Evolutionary conservation across 2,888 invertebrate species (phyloP).

Genomic region (Diloba caeruleocephala): DNA sequence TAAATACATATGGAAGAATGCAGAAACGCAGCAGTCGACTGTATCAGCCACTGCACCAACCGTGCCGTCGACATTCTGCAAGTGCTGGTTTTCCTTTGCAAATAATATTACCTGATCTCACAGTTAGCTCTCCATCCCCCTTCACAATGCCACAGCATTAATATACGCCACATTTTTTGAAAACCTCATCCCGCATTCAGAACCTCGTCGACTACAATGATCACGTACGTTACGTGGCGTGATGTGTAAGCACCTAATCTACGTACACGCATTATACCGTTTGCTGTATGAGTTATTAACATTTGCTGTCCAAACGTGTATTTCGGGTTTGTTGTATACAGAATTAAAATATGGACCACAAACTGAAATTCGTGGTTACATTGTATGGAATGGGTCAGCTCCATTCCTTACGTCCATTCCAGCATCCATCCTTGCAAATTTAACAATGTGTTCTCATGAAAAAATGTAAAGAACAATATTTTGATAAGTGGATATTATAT

Average conservation of each 20-base stretch:
- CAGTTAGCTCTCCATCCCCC: background rate
- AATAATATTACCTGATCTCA: background rate
- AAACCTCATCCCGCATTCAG: conserved; percentile 7
- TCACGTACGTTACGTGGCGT: conserved; percentile 16
- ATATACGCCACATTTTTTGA: background rate
- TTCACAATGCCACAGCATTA: background rate
- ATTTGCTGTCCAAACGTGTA: conserved; percentile 16
- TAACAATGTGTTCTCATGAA: too few species aligned
- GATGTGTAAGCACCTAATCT: conserved; percentile 7
- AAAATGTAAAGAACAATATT: too few species aligned
- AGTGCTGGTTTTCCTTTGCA: background rate
- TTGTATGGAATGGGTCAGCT: too few species aligned
- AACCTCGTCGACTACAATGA: conserved; percentile 16
- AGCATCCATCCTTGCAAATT: too few species aligned
- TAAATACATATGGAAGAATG: too few species aligned
- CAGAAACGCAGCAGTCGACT: too few species aligned
- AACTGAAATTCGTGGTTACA: too few species aligned
- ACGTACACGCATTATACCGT: conserved; percentile 16
- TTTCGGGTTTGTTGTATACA: too few species aligned
- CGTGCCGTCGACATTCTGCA: background rate
- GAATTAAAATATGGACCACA: too few species aligned
- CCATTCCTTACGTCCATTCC: too few species aligned
- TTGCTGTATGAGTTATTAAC: conserved; percentile 16
- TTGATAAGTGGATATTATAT: too few species aligned
- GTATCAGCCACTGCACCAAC: too few species aligned